Evolutionary conservation across 2,888 invertebrate genomes (phyloP).

Genomic region (Oxyscelio sp.): DNA sequence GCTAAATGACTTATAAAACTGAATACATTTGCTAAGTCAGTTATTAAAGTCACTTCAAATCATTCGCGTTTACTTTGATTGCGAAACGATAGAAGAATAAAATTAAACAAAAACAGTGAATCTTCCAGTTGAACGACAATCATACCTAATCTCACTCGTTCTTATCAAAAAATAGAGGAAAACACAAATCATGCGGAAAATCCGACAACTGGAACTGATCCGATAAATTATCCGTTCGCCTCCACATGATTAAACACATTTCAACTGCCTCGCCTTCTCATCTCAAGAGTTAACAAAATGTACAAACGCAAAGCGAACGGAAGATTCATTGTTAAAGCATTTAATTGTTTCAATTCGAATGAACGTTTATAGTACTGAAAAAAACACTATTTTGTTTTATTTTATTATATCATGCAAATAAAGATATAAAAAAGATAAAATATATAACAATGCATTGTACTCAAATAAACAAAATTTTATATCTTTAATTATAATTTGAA

Average conservation of each 20-base stretch:
- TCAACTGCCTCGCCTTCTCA: not conserved
- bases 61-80: not conserved
- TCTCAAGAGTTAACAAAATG: too few species aligned
- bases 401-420: too few species aligned
- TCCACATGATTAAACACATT: conserved; percentile 21
- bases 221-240: conserved; percentile 29
- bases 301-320: too few species aligned
- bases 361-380: too few species aligned
- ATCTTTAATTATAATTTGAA: too few species aligned
- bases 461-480: too few species aligned
- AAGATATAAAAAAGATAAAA: too few species aligned
- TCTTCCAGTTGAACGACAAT: not conserved
- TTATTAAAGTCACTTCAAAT: not conserved
- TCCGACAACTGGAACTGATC: conserved; percentile 35
- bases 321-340: too few species aligned
- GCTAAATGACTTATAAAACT: not conserved
- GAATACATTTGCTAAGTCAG: not conserved
- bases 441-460: too few species aligned
- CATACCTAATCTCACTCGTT: conserved; percentile 15
- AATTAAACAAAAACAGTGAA: not conserved
- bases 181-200: conserved; percentile 34
- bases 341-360: too few species aligned
- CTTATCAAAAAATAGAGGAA: conserved; percentile 14
- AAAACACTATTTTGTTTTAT: too few species aligned
- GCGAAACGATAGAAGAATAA: not conserved